These are phyloP conservation scores for Diachasma alloeum DNA, from an alignment of 1,140 invertebrate genomes.

Conservation along the genomic window DNA sequence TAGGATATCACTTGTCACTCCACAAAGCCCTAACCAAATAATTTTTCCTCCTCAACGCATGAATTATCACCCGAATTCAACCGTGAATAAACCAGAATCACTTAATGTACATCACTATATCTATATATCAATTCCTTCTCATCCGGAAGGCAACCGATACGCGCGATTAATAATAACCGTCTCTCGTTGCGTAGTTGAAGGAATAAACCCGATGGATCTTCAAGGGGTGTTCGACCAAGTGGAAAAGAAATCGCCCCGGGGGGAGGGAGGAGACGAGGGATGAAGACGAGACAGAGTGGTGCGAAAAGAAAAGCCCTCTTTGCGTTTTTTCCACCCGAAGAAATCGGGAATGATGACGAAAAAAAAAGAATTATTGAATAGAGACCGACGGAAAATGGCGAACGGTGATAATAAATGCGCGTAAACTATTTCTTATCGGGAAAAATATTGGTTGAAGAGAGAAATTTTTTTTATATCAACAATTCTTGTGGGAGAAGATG, in stretches of 20 bases:
- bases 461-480: background rate
- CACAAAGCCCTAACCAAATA: background rate
- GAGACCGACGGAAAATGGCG: background rate
- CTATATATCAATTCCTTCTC: conserved; percentile 9
- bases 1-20: background rate
- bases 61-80: background rate
- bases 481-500: background rate
- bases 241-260: conserved; percentile 18
- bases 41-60: background rate
- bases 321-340: conserved; percentile 17
- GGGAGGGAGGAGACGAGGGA: background rate
- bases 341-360: background rate
- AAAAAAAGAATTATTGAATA: background rate
- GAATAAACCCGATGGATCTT: background rate
- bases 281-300: conserved; percentile 5
- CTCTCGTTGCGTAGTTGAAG: background rate
- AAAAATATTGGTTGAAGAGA: background rate
- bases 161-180: conserved; percentile 41
- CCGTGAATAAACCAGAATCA: background rate
- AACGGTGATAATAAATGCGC: background rate
- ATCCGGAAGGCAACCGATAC: conserved; percentile 28
- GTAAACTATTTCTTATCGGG: background rate
- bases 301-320: conserved; percentile 24
- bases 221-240: conserved; percentile 29
- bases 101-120: background rate